These are phyloP conservation scores for Donacobius atricapilla DNA, from an alignment of 2,113 vertebrate genomes.

Conservation along the genomic window DNA sequence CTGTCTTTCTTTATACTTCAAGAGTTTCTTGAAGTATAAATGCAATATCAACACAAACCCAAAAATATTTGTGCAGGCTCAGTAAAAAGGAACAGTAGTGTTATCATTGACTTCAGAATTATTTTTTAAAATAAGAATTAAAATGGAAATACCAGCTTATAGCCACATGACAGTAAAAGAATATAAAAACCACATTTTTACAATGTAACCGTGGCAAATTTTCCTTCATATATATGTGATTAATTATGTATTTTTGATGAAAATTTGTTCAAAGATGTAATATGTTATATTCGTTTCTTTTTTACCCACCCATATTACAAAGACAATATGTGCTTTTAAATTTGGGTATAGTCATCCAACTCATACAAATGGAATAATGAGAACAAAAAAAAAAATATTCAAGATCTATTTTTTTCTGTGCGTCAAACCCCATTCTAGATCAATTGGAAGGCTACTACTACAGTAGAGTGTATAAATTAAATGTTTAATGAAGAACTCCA, in stretches of 20 bases:
- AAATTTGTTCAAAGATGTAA: not conserved
- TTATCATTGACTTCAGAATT: not conserved
- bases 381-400: not conserved
- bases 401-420: not conserved
- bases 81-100: not conserved
- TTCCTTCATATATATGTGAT: not conserved
- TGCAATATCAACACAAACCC: not conserved
- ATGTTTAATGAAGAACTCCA: not conserved
- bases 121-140: not conserved
- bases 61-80: not conserved
- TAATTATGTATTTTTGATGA: not conserved
- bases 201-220: not conserved
- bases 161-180: not conserved
- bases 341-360: not conserved
- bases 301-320: not conserved
- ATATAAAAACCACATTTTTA: not conserved
- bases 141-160: not conserved
- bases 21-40: not conserved
- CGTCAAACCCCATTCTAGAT: not conserved
- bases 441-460: not conserved
- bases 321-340: not conserved
- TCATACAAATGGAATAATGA: not conserved
- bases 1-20: slow-evolving; percentile 21
- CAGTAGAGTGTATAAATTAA: not conserved
- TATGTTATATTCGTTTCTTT: not conserved